Percentiles rank a stretch among this genome's conserved stretches.
Conservation (phyloP, 2,797 vertebrate genomes). For the Hozukius guyotensis region DNA sequence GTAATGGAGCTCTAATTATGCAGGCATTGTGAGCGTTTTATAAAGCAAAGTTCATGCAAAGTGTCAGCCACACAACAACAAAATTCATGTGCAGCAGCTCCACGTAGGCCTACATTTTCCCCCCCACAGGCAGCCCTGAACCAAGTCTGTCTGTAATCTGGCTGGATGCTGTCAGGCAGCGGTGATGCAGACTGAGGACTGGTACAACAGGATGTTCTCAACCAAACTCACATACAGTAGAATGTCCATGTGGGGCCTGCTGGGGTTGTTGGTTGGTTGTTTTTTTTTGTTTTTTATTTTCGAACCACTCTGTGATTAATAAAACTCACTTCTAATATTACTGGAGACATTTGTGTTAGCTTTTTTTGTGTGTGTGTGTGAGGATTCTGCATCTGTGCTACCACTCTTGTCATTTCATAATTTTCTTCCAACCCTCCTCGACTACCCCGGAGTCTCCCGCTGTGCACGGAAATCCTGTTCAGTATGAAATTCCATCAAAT, state of each 20-base stretch:
- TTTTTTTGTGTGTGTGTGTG: background rate
- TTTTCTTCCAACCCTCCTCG: constrained; percentile 29
- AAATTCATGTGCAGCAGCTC: background rate
- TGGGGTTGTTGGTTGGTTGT: constrained; percentile 30
- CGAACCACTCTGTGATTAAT: constrained; percentile 84
- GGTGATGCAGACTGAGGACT: background rate
- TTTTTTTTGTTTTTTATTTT: constrained; percentile 65
- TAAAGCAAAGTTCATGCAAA: constrained; percentile 35
- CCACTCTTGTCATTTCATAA: constrained; percentile 1
- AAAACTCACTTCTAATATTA: constrained; percentile 83
- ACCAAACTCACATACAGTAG: constrained; percentile 50
- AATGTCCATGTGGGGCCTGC: constrained; percentile 63
- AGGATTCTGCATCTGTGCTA: background rate
- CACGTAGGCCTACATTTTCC: background rate
- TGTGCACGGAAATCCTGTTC: constrained; percentile 39
- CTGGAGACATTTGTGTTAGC: constrained; percentile 6
- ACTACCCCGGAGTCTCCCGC: background rate
- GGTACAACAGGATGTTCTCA: constrained; percentile 39
- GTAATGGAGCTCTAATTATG: constrained; percentile 10
- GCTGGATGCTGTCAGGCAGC: background rate
- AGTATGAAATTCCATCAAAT: constrained; percentile 45
- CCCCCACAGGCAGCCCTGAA: background rate
- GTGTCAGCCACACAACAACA: background rate
- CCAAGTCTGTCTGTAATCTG: background rate
- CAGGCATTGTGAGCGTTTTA: background rate